Conservation (phyloP, 2,888 invertebrate genomes). For the Apeira syringaria region DNA sequence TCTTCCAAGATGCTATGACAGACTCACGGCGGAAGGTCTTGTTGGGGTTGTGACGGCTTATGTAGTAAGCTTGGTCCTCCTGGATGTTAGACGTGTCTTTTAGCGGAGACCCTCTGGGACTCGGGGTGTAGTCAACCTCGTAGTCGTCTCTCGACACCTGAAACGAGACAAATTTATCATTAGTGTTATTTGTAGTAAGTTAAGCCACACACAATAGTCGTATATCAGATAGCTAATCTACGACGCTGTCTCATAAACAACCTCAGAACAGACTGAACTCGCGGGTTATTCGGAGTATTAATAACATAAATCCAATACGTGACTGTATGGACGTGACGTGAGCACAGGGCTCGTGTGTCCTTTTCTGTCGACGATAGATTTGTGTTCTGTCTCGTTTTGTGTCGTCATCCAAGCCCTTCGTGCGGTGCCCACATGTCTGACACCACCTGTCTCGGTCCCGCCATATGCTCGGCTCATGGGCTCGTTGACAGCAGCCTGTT, state of each 20-base stretch:
- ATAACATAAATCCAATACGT: slow-evolving; percentile 57
- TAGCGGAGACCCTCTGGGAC: slow-evolving; percentile 71
- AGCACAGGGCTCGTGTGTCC: slow-evolving; percentile 45
- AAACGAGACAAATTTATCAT: slow-evolving; percentile 45
- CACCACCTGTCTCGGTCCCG: slow-evolving; percentile 60
- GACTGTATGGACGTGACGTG: slow-evolving; percentile 26
- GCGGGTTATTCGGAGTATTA: slow-evolving; percentile 56
- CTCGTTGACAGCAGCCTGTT: slow-evolving; percentile 35
- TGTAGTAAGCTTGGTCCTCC: slow-evolving; percentile 66
- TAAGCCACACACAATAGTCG: too few relatives aligned
- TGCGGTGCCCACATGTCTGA: slow-evolving; percentile 64
- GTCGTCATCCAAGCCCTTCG: slow-evolving; percentile 66
- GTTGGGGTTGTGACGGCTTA: slow-evolving; percentile 79
- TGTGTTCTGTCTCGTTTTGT: slow-evolving; percentile 44
- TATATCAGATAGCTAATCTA: slow-evolving; percentile 25
- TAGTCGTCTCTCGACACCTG: slow-evolving; percentile 79
- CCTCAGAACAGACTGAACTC: slow-evolving; percentile 39
- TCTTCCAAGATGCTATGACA: slow-evolving; percentile 79
- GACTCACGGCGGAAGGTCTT: slow-evolving; percentile 77
- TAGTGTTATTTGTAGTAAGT: too few relatives aligned
- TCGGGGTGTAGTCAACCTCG: slow-evolving; percentile 70
- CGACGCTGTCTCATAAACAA: slow-evolving; percentile 40
- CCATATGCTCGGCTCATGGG: slow-evolving; percentile 48
- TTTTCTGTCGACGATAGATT: slow-evolving; percentile 49
- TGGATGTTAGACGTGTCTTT: slow-evolving; percentile 77